Evolutionary conservation across 2,113 vertebrate genomes (phyloP).

Genomic region (Zonotrichia leucophrys): DNA sequence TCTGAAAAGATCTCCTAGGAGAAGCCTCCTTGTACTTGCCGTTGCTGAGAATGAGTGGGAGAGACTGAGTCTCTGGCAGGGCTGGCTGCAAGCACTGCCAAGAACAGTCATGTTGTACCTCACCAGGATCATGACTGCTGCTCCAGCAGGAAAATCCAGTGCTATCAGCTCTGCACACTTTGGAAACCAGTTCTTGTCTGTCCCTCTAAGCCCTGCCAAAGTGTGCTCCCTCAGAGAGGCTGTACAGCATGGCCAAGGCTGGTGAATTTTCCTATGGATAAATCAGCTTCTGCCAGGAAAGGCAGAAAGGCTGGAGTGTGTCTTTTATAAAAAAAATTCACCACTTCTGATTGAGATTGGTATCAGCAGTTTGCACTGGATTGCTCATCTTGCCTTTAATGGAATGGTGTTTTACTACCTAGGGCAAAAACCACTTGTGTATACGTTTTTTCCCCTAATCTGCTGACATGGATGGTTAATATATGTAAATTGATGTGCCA

Average conservation of each 20-base stretch:
- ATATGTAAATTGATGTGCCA: not conserved
- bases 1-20: not conserved
- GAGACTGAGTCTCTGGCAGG: not conserved
- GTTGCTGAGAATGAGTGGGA: not conserved
- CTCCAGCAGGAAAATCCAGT: not conserved
- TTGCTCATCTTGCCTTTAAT: not conserved
- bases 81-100: not conserved
- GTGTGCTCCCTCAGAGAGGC: not conserved
- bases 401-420: not conserved
- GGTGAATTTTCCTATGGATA: not conserved
- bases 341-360: not conserved
- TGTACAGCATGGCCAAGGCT: not conserved
- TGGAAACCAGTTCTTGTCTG: not conserved
- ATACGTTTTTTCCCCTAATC: not conserved
- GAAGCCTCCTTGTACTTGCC: not conserved
- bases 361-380: not conserved
- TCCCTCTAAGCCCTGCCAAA: not conserved
- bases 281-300: not conserved
- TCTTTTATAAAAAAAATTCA: not conserved
- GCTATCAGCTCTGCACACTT: not conserved
- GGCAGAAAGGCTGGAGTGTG: not conserved
- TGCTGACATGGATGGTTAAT: not conserved
- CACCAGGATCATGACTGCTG: fast-evolving
- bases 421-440: not conserved
- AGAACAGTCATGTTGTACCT: not conserved